Conservation (phyloP, 2,797 vertebrate genomes). For the Cossypha polioptera region DNA sequence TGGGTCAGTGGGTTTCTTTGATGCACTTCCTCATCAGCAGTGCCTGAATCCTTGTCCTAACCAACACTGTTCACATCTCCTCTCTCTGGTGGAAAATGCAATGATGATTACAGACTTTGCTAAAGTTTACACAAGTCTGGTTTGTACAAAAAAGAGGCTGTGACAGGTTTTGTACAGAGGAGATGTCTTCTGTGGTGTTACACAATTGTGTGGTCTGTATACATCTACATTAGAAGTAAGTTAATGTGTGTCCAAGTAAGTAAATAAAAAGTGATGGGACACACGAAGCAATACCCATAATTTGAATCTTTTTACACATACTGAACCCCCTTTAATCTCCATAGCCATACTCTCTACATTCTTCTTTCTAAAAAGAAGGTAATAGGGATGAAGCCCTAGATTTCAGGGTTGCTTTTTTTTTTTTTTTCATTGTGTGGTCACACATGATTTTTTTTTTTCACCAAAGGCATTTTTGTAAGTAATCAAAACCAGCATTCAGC, state of each 20-base stretch:
- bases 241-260: neutral
- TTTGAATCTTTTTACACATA: neutral
- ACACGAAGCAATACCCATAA: neutral
- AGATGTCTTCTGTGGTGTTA: neutral
- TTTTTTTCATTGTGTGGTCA: neutral
- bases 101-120: neutral
- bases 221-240: neutral
- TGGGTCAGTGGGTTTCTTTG: accelerated
- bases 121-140: neutral
- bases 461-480: neutral
- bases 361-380: neutral
- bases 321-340: neutral
- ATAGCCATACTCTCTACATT: neutral
- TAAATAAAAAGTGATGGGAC: neutral
- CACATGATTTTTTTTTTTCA: neutral
- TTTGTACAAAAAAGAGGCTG: neutral
- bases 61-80: neutral
- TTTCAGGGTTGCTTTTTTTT: too few relatives aligned
- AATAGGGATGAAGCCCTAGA: neutral
- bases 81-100: neutral
- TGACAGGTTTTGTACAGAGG: neutral
- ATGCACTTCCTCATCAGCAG: neutral
- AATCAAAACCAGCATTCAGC: neutral
- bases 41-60: neutral
- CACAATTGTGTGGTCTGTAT: accelerated